Base-by-base conservation (phyloP, 1,140 invertebrate species). In the Zaprionus nigranus region DNA sequence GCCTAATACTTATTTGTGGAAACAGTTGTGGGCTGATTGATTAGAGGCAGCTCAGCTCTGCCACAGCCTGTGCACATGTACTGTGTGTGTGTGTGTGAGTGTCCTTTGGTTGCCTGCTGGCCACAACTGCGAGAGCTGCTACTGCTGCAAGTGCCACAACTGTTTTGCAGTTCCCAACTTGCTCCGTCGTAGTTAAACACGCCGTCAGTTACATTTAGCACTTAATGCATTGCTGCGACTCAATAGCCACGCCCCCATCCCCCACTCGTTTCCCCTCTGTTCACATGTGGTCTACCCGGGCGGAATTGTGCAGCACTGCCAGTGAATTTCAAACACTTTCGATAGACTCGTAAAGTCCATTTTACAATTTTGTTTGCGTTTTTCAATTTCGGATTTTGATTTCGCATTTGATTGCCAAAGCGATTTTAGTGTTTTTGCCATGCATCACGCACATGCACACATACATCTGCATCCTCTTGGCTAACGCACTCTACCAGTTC, bases 341-440 rank as follows among this genome's bases (percentile, higher is more conserved):
- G 54, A 64, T 79, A 75, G 54, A 66, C 64, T 66, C 64, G 64
- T 74, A 74, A 71, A 90, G 79, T 79, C 78, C 81, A 90, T 65
- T 88, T 88, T 67, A 88, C 64, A 88, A 87, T 84, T 87, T 87
- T 83, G 84, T 87, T 87, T 88, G 78, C 78, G 85, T 84, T 81
- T 84, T 88, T 87, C 84, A 81, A 88, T 88, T 86, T 88, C 70
- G 81, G 78, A 90, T 79, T 88, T 90, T 88, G 84, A 90, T 88
- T 87, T 90, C 78, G 70, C 61, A 75, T 84, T 84, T 81, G 85
- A 87, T 88, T 87, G 84, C 78, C 68, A 88, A 88, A 84, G 78
- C 85, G 65, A 71, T 81, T 87, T 84, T 83, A 74, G 64, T 65
- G 62, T 57, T 71, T 75, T 66, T 59, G 20, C 51, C 51, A 49